Percentiles rank a stretch among this genome's conserved stretches.
These are phyloP conservation scores for Hirundo rustica DNA, from an alignment of 2,797 vertebrate genomes.

Conservation along the genomic window DNA sequence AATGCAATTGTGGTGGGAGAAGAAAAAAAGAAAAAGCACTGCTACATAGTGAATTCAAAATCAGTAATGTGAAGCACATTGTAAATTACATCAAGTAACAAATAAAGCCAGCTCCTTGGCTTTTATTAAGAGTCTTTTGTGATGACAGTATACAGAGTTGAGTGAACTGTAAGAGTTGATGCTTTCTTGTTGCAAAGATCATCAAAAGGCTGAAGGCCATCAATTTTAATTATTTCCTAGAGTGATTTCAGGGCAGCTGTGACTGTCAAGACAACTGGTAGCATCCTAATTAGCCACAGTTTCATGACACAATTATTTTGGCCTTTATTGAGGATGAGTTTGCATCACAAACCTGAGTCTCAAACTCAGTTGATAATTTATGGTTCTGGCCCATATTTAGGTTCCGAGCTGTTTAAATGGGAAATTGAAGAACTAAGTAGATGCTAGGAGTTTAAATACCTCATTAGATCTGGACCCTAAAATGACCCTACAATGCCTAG, in stretches of 20 bases:
- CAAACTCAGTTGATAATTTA: not conserved
- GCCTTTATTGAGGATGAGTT: not conserved
- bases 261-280: not conserved
- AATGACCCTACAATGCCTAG: not conserved
- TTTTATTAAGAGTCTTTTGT: not conserved
- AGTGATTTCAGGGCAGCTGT: not conserved
- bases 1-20: not conserved
- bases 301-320: not conserved
- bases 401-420: not conserved
- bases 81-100: not conserved
- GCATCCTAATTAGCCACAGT: constrained; percentile 1
- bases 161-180: not conserved
- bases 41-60: not conserved
- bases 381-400: not conserved
- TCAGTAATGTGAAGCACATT: not conserved
- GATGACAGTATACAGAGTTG: not conserved
- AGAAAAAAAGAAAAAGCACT: not conserved
- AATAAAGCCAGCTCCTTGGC: not conserved
- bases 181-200: not conserved
- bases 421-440: not conserved
- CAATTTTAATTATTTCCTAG: constrained; percentile 23
- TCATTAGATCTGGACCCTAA: not conserved
- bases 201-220: not conserved
- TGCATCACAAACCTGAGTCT: not conserved
- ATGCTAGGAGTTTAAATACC: not conserved